Evolutionary conservation across 1,140 invertebrate genomes (phyloP), one percentile per base, ranked within the genome.

Genomic region (Octopus bimaculoides): DNA sequence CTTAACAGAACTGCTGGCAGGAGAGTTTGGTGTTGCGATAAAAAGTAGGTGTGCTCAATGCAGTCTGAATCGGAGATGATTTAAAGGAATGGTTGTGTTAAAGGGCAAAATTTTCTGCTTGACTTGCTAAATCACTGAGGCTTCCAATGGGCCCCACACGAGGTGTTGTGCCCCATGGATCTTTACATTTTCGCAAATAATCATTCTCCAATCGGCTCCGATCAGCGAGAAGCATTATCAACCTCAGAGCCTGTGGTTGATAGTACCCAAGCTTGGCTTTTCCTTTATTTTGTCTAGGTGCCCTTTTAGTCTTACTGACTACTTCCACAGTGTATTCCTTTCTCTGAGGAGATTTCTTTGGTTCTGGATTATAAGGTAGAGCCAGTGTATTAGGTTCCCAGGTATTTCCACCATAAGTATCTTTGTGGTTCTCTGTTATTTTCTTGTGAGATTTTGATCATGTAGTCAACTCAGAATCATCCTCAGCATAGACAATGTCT

Each of bases 371-470:
- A 79, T 87, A 87, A 12, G 84, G 84, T 61, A 87, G 79, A 71
- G 86, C 86, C 52, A 85, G 78, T 12, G 85, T 84, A 75, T 84
- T 87, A 77, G 89, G 88, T 69, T 83, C 83, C 54, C 88, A 84
- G 69, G 89, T 87, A 79, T 90, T 86, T 20, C 89, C 89, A 14
- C 88, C 87, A 86, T 84, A 89, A 8, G 84, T 83, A 79, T 89
- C 87, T 77, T 85, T 85, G n/a, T 87, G 85, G 66, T 89, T 86
- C 75, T 87, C 87, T 83, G 89, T 88, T 52, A 90, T 87, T 80
- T 87, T 89, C 78, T 89, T 90, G 82, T 90, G 88, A 56, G 87
- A 88, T 83, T 88, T 88, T 20, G 88, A 89, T 84, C 90, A 90
- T 52, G 89, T 89, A n/a, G 87, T 90, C 74, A 91, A 77, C 81